phyloP scores from a whole-genome alignment of 2,888 invertebrate species.

The Dasypolia templi region DNA sequence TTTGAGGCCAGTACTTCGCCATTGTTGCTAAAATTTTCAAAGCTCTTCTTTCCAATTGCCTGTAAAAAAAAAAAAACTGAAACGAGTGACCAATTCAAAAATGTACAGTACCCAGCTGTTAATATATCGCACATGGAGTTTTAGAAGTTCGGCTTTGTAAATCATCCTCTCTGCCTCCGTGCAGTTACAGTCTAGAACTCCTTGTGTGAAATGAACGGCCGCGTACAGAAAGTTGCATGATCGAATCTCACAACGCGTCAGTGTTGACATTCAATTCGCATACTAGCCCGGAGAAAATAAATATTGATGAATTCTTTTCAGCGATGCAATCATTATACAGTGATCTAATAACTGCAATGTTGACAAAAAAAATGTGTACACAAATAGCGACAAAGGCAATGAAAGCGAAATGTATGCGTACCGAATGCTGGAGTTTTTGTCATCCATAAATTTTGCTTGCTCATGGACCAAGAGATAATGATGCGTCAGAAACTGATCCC shows the following conservation, averaged over 20 bases:
- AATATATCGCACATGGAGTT: background rate
- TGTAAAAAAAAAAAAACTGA: conserved; percentile 64
- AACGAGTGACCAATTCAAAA: background rate
- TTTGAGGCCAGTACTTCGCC: conserved; percentile 94
- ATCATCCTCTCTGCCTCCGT: background rate
- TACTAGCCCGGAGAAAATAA: conserved; percentile 43
- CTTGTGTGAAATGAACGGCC: background rate
- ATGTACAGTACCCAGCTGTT: background rate
- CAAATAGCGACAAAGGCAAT: conserved; percentile 41
- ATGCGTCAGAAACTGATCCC: conserved; percentile 95
- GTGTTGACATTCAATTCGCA: conserved; percentile 44
- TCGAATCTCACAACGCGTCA: conserved; percentile 32
- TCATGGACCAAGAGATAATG: conserved; percentile 93
- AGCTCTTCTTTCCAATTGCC: conserved; percentile 88
- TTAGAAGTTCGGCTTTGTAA: background rate
- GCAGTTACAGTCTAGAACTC: background rate
- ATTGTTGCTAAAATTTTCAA: conserved; percentile 92
- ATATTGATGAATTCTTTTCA: conserved; percentile 63
- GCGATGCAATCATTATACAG: conserved; percentile 62
- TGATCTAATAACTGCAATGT: conserved; percentile 65
- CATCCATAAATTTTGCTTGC: conserved; percentile 88
- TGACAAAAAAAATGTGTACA: conserved; percentile 63
- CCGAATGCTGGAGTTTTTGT: conserved; percentile 82
- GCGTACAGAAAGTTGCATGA: conserved; percentile 17
- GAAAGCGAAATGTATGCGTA: conserved; percentile 64